Evolutionary conservation across 1,140 invertebrate species (phyloP).

Genomic region (Magallana ariakensis): DNA sequence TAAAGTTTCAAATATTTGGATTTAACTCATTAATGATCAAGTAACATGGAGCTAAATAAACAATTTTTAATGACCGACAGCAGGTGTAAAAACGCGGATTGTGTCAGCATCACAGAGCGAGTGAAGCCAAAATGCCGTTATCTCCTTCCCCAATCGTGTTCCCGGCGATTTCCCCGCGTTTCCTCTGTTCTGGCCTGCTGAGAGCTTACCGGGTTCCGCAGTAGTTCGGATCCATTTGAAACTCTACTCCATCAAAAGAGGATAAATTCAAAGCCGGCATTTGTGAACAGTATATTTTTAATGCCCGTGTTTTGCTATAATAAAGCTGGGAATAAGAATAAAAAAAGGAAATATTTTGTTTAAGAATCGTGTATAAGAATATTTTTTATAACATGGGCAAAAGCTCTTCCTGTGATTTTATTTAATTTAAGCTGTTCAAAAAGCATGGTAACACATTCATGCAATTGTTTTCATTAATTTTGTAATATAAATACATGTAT

Average conservation of each 20-base stretch:
- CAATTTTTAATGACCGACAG: conserved; percentile 43
- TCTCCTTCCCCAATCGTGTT: conserved; percentile 53
- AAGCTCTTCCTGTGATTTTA: too few relatives aligned
- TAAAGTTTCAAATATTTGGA: conserved; percentile 30
- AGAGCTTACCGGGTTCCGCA: conserved; percentile 44
- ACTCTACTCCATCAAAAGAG: conserved; percentile 37
- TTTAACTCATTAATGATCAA: conserved; percentile 25
- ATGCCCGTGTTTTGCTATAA: not conserved
- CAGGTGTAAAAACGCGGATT: conserved; percentile 57
- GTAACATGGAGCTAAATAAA: conserved; percentile 43
- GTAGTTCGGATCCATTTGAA: conserved; percentile 38
- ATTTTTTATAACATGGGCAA: too few relatives aligned
- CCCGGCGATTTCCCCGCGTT: conserved; percentile 51
- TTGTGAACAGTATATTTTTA: not conserved
- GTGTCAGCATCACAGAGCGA: conserved; percentile 50
- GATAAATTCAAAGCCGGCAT: conserved; percentile 36
- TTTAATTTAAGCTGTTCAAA: too few relatives aligned
- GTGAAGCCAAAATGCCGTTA: conserved; percentile 51
- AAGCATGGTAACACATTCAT: too few relatives aligned
- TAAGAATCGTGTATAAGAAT: too few relatives aligned
- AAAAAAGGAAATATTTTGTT: too few relatives aligned
- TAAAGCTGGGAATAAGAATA: too few relatives aligned
- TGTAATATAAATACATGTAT: too few relatives aligned
- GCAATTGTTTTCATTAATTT: too few relatives aligned
- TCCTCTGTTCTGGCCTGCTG: conserved; percentile 56